Evolutionary conservation across 2,113 vertebrate species (phyloP).

Genomic region (Todiramphus saurophagus): DNA sequence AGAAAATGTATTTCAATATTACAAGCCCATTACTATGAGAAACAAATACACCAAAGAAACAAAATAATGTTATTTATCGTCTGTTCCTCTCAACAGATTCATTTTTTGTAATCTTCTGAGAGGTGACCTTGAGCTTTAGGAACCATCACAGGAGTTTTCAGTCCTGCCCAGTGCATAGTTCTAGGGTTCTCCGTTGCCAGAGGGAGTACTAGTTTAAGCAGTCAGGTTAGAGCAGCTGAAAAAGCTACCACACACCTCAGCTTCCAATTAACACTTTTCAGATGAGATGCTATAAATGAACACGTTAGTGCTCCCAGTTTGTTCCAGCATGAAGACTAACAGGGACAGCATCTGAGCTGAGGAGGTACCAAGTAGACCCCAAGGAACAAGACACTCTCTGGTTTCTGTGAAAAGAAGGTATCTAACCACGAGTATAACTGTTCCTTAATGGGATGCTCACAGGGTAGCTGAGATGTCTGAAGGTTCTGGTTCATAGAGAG

Average conservation of each 20-base stretch:
- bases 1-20: not conserved
- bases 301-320: rapidly evolving
- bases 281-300: not conserved
- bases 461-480: not conserved
- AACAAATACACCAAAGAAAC: not conserved
- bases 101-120: not conserved
- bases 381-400: not conserved
- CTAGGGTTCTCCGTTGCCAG: not conserved
- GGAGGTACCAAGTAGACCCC: not conserved
- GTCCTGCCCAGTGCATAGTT: not conserved
- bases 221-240: not conserved
- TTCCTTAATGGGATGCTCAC: not conserved
- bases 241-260: not conserved
- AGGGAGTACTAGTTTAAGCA: not conserved
- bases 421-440: not conserved
- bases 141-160: not conserved
- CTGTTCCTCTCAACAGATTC: not conserved
- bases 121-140: not conserved
- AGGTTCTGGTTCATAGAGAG: not conserved
- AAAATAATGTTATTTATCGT: not conserved
- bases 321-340: not conserved
- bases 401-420: not conserved
- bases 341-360: not conserved
- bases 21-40: not conserved
- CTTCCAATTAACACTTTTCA: conserved; percentile 27